Conservation (phyloP, 2,888 invertebrate genomes). For the Rhagonycha fulva region DNA sequence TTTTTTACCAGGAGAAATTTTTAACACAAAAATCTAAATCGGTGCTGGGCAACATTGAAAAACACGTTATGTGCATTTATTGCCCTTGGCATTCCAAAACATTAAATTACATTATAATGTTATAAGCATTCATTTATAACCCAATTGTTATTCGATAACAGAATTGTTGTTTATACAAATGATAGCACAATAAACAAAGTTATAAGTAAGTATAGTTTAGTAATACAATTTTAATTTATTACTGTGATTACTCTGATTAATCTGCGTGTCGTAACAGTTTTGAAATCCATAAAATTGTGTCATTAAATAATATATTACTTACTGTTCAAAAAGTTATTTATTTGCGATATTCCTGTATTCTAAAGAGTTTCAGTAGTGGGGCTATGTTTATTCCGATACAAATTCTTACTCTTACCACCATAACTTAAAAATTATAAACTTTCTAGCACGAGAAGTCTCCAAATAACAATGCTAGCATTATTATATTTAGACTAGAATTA, state of each 20-base stretch:
- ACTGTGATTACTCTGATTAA: slow-evolving; percentile 1
- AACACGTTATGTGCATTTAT: neutral
- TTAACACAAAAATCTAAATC: neutral
- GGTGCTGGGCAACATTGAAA: neutral
- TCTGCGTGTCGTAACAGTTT: neutral
- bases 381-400: too few species aligned
- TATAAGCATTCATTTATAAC: neutral
- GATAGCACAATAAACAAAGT: neutral
- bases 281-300: neutral
- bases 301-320: neutral
- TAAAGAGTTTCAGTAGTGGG: too few species aligned
- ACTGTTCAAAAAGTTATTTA: neutral
- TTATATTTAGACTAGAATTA: too few species aligned
- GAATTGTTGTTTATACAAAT: neutral
- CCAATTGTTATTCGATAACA: neutral
- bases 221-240: neutral
- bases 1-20: neutral
- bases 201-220: neutral
- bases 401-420: too few species aligned
- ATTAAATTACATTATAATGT: neutral
- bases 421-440: too few species aligned
- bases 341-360: neutral
- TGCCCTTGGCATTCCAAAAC: neutral
- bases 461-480: too few species aligned
- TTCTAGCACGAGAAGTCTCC: too few species aligned